phyloP scores from a whole-genome alignment of 2,888 invertebrate species.

The Helleia helle region DNA sequence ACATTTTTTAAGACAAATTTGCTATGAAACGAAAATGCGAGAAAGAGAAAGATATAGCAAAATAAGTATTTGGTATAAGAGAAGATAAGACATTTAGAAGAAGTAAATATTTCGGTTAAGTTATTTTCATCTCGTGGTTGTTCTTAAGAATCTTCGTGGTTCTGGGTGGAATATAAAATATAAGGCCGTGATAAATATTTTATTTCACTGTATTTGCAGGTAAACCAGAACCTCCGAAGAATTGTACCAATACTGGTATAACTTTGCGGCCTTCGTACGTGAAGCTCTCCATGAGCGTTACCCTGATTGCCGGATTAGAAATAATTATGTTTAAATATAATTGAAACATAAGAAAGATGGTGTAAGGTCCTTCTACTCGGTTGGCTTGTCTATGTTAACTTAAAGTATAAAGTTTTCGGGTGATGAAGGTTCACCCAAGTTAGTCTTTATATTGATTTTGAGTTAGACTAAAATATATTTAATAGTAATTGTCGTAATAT shows the following conservation, averaged over 20 bases:
- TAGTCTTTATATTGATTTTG: conserved; percentile 7
- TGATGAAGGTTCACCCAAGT: background rate
- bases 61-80: no score
- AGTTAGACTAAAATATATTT: conserved; percentile 2
- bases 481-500: conserved; percentile 2
- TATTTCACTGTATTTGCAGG: conserved; percentile 43
- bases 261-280: conserved; percentile 25
- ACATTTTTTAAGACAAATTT: no score
- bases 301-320: conserved; percentile 24
- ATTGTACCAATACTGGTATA: conserved; percentile 49
- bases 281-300: conserved; percentile 20
- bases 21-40: no score
- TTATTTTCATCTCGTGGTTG: no score
- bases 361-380: conserved; percentile 14
- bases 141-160: no score
- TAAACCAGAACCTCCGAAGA: conserved; percentile 54
- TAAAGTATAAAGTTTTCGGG: conserved; percentile 1
- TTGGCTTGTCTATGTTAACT: conserved; percentile 17
- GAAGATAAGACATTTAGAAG: no score
- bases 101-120: no score
- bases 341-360: conserved; percentile 15
- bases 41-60: no score
- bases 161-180: no score
- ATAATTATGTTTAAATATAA: conserved; percentile 39
- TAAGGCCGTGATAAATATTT: no score